Evolutionary conservation across 2,888 invertebrate genomes (phyloP).

Genomic region (Coleophora flavipennella): DNA sequence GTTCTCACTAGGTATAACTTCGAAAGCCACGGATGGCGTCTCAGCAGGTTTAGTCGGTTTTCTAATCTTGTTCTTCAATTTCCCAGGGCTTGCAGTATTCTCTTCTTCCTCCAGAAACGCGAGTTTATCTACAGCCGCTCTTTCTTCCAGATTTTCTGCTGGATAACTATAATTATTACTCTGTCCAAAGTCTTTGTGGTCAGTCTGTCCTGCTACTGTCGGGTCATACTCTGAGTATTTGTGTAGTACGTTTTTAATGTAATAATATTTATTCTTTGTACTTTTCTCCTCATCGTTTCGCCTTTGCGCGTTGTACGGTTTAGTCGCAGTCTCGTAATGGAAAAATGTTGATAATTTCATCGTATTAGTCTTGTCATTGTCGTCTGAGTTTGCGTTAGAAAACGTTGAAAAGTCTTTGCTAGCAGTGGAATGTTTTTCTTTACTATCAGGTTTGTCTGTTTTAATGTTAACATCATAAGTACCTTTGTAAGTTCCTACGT

Average conservation of each 20-base stretch:
- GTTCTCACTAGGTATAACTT: constrained; percentile 66
- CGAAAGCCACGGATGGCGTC: constrained; percentile 59
- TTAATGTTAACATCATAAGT: constrained; percentile 19
- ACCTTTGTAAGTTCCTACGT: constrained; percentile 61
- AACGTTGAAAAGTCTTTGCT: constrained; percentile 54
- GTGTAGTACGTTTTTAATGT: constrained; percentile 54
- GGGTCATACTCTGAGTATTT: constrained; percentile 39
- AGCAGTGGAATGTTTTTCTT: constrained; percentile 27
- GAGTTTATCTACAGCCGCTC: constrained; percentile 42
- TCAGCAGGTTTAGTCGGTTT: constrained; percentile 41
- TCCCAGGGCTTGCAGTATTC: constrained; percentile 24
- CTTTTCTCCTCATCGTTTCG: constrained; percentile 44
- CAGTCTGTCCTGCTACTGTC: constrained; percentile 14
- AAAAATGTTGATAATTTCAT: constrained; percentile 57
- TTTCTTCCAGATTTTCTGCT: constrained; percentile 38
- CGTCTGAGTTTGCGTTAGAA: constrained; percentile 24
- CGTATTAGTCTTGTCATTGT: constrained; percentile 15
- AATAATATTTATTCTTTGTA: constrained; percentile 50
- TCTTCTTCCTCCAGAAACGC: constrained; percentile 35
- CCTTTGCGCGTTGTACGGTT: constrained; percentile 49
- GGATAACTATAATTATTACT: constrained; percentile 24
- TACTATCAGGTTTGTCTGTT: constrained; percentile 15
- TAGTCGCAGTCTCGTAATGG: constrained; percentile 53
- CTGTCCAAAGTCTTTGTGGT: constrained; percentile 14
- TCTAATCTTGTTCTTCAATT: constrained; percentile 25